A percentile compares a stretch with the other conserved stretches of the same genome.
phyloP scores from a whole-genome alignment of 1,140 invertebrate genomes.

The Phymorhynchus buccinoides region DNA sequence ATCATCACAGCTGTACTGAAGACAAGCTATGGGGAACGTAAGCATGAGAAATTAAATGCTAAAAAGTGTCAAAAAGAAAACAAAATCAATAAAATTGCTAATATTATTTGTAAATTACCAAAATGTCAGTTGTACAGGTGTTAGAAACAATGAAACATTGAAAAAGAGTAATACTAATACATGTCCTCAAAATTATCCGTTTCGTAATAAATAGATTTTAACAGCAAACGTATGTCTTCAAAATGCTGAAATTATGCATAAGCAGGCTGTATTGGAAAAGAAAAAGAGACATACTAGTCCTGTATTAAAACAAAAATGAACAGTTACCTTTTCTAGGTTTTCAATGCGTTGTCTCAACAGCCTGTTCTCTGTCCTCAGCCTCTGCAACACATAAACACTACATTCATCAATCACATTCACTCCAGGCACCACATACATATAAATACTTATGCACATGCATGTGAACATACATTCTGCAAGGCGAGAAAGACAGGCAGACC shows the following conservation, averaged over 20 bases:
- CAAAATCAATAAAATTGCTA: not conserved
- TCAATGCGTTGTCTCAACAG: constrained; percentile 94
- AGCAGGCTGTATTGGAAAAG: not conserved
- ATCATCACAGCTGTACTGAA: not conserved
- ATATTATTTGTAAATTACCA: not conserved
- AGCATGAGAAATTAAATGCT: not conserved
- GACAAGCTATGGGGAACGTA: not conserved
- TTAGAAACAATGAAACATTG: not conserved
- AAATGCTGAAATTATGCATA: not conserved
- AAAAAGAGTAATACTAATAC: too few relatives aligned
- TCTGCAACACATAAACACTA: constrained; percentile 76
- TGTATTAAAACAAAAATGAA: not conserved
- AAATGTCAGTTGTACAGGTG: not conserved
- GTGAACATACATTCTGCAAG: not conserved
- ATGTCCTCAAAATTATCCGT: too few relatives aligned
- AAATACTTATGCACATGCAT: not conserved
- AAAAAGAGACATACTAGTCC: not conserved
- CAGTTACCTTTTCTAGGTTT: constrained; percentile 83
- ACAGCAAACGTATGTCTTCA: not conserved
- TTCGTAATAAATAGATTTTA: not conserved
- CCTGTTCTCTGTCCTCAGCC: constrained; percentile 95
- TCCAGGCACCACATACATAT: not conserved
- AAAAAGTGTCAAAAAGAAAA: not conserved
- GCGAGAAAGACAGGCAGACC: not conserved
- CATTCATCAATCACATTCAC: not conserved